Evolutionary conservation across 2,888 invertebrate species (phyloP), one percentile per base, ranked within the genome.

Genomic region (Pterostichus madidus): DNA sequence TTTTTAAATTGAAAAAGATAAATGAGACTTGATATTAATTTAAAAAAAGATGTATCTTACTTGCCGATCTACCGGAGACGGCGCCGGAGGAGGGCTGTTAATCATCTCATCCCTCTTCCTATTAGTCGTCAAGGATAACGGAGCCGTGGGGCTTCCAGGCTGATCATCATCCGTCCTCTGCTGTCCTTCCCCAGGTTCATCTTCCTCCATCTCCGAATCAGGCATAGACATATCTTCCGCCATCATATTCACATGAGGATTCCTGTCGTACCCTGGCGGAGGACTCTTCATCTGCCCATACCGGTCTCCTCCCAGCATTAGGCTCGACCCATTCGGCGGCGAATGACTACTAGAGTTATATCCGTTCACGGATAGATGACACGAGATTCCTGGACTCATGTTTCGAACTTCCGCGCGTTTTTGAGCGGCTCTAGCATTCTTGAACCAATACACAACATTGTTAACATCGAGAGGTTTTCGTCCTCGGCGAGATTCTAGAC

Each of bases 401-500:
- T 93, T 92, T 85, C 96, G 91, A 87, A 95, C 91, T 90, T 97
- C 97, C 2, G 97, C 97, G 56, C 98, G 92, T 88, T 98, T 97
- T 89, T 97, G 97, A 0, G 98, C 98, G 0, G 99, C 99, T 77
- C 99, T 93, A 0, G 99, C 98, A 88, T 99, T 99, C 89, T 99
- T 98, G 91, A 99, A 99, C 97, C 97, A 97, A 88, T 97, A 97
- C 13, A 98, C 98, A 13, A 98, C 98, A 88, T 98, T 98, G 88
- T 98, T 98, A 4, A 98, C 95, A 90, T 99, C 98, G 78, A 99
- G 91, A 0, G 98, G 98, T 88, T 98, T 98, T 71, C 98, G 92
- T 0, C 98, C 98, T 78, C 97, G 93, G 56, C 99, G 93, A 76
- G 98, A 98, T 88, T 98, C 98, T 85, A 98, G 91, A 84, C 95